Evolutionary conservation across 1,140 invertebrate genomes (phyloP).

Genomic region (Propsilocerus akamusi): DNA sequence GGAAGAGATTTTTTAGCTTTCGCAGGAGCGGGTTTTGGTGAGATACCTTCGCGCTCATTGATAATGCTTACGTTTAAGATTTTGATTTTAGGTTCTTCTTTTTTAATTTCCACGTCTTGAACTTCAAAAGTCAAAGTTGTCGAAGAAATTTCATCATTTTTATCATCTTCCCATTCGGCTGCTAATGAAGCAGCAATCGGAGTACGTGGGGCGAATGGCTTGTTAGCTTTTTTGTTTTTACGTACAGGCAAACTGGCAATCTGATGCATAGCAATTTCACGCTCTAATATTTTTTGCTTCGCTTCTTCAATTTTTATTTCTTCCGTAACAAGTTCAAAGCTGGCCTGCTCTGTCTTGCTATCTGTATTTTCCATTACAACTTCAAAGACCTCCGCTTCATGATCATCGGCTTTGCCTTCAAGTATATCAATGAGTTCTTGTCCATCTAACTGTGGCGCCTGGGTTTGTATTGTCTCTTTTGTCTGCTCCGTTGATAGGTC

Average conservation of each 20-base stretch:
- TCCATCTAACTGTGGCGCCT: neutral
- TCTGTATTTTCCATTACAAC: constrained; percentile 18
- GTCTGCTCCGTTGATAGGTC: neutral
- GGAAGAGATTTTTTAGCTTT: neutral
- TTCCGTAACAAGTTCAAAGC: constrained; percentile 9
- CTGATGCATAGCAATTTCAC: constrained; percentile 8
- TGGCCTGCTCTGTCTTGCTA: constrained; percentile 10
- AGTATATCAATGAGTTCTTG: constrained; percentile 19
- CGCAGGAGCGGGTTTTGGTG: neutral
- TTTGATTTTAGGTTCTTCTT: neutral
- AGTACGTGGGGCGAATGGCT: constrained; percentile 12
- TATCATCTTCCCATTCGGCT: constrained; percentile 20
- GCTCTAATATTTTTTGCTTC: constrained; percentile 13
- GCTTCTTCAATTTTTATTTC: constrained; percentile 17
- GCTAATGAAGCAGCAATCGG: constrained; percentile 4
- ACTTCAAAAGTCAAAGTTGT: no score
- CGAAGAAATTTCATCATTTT: constrained; percentile 4
- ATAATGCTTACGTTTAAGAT: neutral
- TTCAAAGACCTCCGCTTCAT: constrained; percentile 10
- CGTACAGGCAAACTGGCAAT: constrained; percentile 8
- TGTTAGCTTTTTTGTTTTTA: constrained; percentile 14
- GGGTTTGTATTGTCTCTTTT: neutral
- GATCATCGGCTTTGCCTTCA: constrained; percentile 12
- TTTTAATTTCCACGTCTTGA: neutral
- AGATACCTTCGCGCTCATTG: neutral